These are phyloP conservation scores for Cassiopea andromeda DNA, from an alignment of 30 jellyfish, hydroid and myxozoan species.

Conservation along the genomic window DNA sequence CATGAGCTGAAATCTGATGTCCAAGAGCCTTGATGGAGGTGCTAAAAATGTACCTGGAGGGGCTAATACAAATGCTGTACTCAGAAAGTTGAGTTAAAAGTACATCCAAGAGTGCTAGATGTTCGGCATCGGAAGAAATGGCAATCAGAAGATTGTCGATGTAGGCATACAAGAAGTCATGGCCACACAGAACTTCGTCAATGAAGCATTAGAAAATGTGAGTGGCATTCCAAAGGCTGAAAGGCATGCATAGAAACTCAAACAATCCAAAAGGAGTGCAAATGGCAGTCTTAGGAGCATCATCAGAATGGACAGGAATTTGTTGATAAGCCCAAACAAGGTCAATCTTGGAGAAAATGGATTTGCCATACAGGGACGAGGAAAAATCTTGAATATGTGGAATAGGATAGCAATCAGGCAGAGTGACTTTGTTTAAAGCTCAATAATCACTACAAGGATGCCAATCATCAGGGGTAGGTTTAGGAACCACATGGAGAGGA, in stretches of 20 bases:
- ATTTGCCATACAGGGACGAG: slow-evolving; percentile 1
- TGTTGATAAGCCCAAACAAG: slow-evolving; percentile 29
- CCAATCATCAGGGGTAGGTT: slow-evolving; percentile 24
- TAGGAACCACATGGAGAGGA: slow-evolving; percentile 2
- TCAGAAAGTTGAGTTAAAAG: slow-evolving; percentile 13
- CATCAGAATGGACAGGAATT: slow-evolving; percentile 19
- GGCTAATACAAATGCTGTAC: slow-evolving; percentile 20
- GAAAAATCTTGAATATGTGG: slow-evolving; percentile 44
- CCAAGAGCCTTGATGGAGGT: slow-evolving; percentile 18
- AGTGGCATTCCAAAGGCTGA: slow-evolving; percentile 44
- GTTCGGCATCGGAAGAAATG: slow-evolving; percentile 33
- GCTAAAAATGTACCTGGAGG: slow-evolving; percentile 17
- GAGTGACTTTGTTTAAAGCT: slow-evolving; percentile 41
- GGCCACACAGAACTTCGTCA: slow-evolving; percentile 23
- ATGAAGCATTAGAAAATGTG: slow-evolving; percentile 36
- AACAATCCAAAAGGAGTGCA: slow-evolving; percentile 10
- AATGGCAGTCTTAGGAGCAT: slow-evolving; percentile 15
- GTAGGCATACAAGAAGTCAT: slow-evolving; percentile 24
- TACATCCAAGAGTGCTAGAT: slow-evolving; percentile 22
- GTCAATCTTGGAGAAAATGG: slow-evolving; percentile 17
- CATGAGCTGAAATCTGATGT: slow-evolving; percentile 10
- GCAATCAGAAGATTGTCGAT: slow-evolving; percentile 40
- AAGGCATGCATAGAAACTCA: slow-evolving; percentile 30
- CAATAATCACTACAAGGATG: slow-evolving; percentile 70
- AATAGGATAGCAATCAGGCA: slow-evolving; percentile 41